phyloP scores from a whole-genome alignment of 2,113 vertebrate species.

The Megalops atlanticus region DNA sequence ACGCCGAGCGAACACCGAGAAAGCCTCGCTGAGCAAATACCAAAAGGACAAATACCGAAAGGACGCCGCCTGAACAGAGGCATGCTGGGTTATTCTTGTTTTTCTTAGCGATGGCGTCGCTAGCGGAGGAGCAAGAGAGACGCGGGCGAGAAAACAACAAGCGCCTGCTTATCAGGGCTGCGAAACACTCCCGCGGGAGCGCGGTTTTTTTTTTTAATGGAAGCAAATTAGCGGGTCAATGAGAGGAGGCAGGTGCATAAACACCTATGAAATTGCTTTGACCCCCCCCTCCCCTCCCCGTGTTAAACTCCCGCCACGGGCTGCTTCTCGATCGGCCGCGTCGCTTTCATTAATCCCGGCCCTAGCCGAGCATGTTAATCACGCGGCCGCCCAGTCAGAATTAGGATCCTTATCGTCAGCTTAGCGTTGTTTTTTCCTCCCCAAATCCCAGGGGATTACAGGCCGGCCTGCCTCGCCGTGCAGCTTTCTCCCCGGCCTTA shows the following conservation, averaged over 20 bases:
- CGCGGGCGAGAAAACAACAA: neutral
- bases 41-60: no score
- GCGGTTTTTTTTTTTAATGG: slow-evolving; percentile 28
- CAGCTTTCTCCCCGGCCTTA: no score
- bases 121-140: neutral
- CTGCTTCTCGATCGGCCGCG: slow-evolving; percentile 54
- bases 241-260: slow-evolving; percentile 42
- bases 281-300: slow-evolving; percentile 41
- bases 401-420: slow-evolving; percentile 7
- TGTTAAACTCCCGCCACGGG: slow-evolving; percentile 51
- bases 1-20: no score
- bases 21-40: no score
- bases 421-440: neutral
- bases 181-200: neutral
- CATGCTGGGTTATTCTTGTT: no score
- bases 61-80: no score
- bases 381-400: neutral
- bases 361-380: slow-evolving; percentile 42
- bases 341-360: slow-evolving; percentile 48
- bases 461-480: neutral
- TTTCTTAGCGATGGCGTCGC: neutral
- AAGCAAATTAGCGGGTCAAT: slow-evolving; percentile 58
- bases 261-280: slow-evolving; percentile 53
- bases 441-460: neutral
- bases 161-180: no score